Conservation (phyloP, 2,113 vertebrate species). For the Phycodurus eques region DNA sequence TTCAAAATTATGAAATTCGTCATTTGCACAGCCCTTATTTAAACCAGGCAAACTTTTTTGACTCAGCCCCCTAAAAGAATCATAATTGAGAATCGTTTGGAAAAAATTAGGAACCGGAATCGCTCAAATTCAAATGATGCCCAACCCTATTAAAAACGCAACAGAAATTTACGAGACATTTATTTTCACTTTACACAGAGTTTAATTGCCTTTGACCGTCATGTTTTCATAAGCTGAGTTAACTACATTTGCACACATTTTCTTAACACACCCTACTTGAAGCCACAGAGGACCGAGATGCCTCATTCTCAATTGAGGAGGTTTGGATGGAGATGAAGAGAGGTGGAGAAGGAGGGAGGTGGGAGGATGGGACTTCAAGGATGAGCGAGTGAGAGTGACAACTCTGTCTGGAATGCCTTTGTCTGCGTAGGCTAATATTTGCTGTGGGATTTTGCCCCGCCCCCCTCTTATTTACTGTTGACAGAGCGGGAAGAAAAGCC, state of each 20-base stretch:
- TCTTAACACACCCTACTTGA: neutral
- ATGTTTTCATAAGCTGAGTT: neutral
- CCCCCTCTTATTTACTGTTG: slow-evolving; percentile 63
- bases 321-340: slow-evolving; percentile 39
- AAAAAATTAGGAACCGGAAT: no score
- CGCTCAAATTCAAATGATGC: no score
- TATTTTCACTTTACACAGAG: no score
- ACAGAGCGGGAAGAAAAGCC: slow-evolving; percentile 67
- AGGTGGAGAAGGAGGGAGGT: slow-evolving; percentile 14
- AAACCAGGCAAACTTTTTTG: no score
- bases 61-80: no score
- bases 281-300: slow-evolving; percentile 14
- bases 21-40: no score
- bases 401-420: slow-evolving; percentile 71
- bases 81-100: no score
- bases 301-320: slow-evolving; percentile 26
- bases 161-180: no score
- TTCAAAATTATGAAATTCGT: no score
- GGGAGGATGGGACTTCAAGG: slow-evolving; percentile 52
- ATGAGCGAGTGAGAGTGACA: slow-evolving; percentile 65
- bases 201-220: neutral
- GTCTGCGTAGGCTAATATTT: slow-evolving; percentile 74
- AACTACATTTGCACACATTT: neutral
- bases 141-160: no score
- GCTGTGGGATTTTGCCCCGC: slow-evolving; percentile 62